A percentile compares a stretch with the other conserved stretches of the same genome.
Evolutionary conservation across 2,888 invertebrate species (phyloP).

Genomic region (Baccha elongata): DNA sequence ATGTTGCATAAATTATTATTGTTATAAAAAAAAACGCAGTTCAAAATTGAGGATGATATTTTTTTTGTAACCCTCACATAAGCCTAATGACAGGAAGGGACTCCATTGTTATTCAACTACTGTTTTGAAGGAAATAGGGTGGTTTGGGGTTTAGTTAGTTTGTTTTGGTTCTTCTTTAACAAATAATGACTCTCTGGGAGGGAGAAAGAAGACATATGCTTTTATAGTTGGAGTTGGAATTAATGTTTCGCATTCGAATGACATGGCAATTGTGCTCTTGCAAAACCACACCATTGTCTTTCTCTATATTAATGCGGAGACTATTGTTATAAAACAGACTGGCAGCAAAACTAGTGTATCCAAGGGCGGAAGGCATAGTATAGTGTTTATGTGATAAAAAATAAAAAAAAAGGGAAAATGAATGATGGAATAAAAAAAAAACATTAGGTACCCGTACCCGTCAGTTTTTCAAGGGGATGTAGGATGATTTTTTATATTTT

Average conservation of each 20-base stretch:
- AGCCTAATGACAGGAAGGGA: slow-evolving; percentile 36
- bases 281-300: slow-evolving; percentile 66
- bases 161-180: slow-evolving; percentile 39
- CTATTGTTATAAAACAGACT: slow-evolving; percentile 44
- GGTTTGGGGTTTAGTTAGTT: slow-evolving; percentile 7
- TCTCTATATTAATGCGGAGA: slow-evolving; percentile 48
- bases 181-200: too few species aligned
- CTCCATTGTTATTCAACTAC: slow-evolving; percentile 56
- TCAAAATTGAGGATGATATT: slow-evolving; percentile 31
- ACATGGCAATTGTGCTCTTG: slow-evolving; percentile 69
- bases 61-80: background rate
- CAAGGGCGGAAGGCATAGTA: background rate
- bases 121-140: slow-evolving; percentile 11
- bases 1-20: slow-evolving; percentile 69
- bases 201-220: slow-evolving; percentile 27
- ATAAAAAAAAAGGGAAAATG: too few species aligned
- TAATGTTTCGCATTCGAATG: slow-evolving; percentile 71
- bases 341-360: background rate
- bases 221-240: slow-evolving; percentile 71
- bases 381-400: slow-evolving; percentile 34
- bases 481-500: too few species aligned
- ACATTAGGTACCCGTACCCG: background rate
- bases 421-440: slow-evolving; percentile 3
- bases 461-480: background rate
- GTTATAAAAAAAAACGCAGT: slow-evolving; percentile 32